Base-by-base conservation (phyloP, 1,140 invertebrate species). In the Lutraria rhynchaena region DNA sequence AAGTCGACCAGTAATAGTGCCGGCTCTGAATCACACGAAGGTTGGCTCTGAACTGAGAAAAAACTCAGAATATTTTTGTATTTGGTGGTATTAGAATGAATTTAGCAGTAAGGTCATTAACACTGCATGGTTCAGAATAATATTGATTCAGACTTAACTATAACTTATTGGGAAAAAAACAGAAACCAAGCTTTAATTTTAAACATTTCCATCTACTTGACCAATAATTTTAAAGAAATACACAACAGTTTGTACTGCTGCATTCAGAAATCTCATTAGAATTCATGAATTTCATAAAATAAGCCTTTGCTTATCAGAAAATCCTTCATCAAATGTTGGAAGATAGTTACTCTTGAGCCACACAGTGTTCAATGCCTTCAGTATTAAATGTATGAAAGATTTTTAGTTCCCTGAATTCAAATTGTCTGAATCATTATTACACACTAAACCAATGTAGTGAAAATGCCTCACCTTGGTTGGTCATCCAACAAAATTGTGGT, bases 31-130 rank as follows among this genome's bases (percentile, higher is more conserved):
- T n/a, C n/a, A n/a, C n/a, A n/a, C n/a, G n/a, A n/a, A n/a, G n/a
- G n/a, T n/a, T n/a, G n/a, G n/a, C n/a, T n/a, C n/a, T n/a, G n/a
- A n/a, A n/a, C n/a, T n/a, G n/a, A n/a, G n/a, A n/a, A n/a, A n/a
- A n/a, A n/a, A n/a, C n/a, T n/a, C n/a, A n/a, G n/a, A n/a, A n/a
- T n/a, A n/a, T n/a, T n/a, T n/a, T n/a, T n/a, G n/a, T n/a, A n/a
- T n/a, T n/a, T n/a, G n/a, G n/a, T n/a, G n/a, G n/a, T n/a, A n/a
- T n/a, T n/a, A n/a, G n/a, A n/a, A n/a, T n/a, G n/a, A n/a, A n/a
- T n/a, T n/a, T n/a, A n/a, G n/a, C n/a, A n/a, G n/a, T 31, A 57
- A 73, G 55, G 51, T 44, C 19, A 57, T 73, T 53, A 73, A 73
- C 69, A 73, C 69, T 73, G 69, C 69, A 55, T 73, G 51, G 51